phyloP scores from a whole-genome alignment of 2,797 vertebrate species.

The Lophotriccus pileatus region DNA sequence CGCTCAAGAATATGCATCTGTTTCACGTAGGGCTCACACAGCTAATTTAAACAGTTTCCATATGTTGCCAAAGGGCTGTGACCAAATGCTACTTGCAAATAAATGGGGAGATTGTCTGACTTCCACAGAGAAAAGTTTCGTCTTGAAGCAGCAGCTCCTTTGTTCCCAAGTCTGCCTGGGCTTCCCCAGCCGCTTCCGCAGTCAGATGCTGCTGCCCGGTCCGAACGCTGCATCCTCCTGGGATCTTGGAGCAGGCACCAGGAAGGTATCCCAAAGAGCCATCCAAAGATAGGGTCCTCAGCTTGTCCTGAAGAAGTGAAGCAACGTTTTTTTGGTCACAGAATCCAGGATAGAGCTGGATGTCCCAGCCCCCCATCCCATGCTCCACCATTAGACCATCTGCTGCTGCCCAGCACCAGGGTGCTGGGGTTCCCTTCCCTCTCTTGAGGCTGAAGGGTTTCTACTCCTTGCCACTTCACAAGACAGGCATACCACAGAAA shows the following conservation, averaged over 20 bases:
- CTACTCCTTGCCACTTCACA: not conserved
- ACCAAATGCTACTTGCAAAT: slow-evolving; percentile 43
- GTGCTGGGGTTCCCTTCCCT: not conserved
- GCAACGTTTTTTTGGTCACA: not conserved
- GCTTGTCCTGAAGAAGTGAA: not conserved
- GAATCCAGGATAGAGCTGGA: not conserved
- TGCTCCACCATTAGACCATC: not conserved
- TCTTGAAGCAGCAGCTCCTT: not conserved
- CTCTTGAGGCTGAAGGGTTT: not conserved
- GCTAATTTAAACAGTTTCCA: slow-evolving; percentile 52
- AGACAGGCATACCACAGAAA: not conserved
- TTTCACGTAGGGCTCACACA: slow-evolving; percentile 2
- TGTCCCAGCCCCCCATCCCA: not conserved
- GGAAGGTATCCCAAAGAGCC: not conserved
- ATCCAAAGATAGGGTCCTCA: not conserved
- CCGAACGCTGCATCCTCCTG: not conserved
- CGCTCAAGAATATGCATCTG: slow-evolving; percentile 48
- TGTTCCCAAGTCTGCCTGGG: slow-evolving; percentile 10
- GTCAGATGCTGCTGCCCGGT: not conserved
- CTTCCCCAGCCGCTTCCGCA: not conserved
- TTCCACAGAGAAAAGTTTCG: slow-evolving; percentile 1
- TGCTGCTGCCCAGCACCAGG: not conserved
- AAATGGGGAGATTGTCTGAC: slow-evolving; percentile 49
- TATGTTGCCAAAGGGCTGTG: slow-evolving; percentile 59
- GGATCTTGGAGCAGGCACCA: not conserved